Conservation (phyloP, 2,888 invertebrate genomes). For the Pollenia angustigena region DNA sequence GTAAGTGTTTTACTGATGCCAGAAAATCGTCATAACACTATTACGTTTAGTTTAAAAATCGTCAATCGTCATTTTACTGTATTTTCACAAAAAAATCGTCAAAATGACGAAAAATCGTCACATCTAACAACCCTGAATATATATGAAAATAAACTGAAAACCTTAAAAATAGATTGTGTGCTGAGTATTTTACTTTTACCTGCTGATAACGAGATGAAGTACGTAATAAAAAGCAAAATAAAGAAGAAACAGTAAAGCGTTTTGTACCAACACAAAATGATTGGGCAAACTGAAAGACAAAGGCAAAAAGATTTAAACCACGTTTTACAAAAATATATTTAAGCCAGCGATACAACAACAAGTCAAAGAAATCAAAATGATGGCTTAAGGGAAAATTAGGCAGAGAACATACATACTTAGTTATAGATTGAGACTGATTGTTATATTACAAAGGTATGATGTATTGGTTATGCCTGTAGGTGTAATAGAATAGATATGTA, state of each 20-base stretch:
- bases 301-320: slow-evolving; percentile 47
- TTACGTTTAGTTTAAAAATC: too few relatives aligned
- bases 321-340: slow-evolving; percentile 44
- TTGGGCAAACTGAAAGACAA: slow-evolving; percentile 15
- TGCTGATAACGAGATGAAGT: slow-evolving; percentile 57
- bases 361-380: slow-evolving; percentile 34
- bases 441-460: background rate
- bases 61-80: too few relatives aligned
- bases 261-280: slow-evolving; percentile 36
- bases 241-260: slow-evolving; percentile 34
- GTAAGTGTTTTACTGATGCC: too few relatives aligned
- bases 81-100: too few relatives aligned
- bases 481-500: slow-evolving; percentile 14
- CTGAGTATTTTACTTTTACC: slow-evolving; percentile 44
- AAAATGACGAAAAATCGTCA: too few relatives aligned
- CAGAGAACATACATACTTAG: slow-evolving; percentile 30
- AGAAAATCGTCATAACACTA: too few relatives aligned
- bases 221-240: slow-evolving; percentile 34
- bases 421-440: slow-evolving; percentile 34
- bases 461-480: background rate
- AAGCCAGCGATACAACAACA: slow-evolving; percentile 10
- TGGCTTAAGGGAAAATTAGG: slow-evolving; percentile 36
- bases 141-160: background rate
- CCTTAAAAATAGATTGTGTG: background rate
- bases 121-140: too few relatives aligned